A percentile compares a stretch with the other conserved stretches of the same genome.
These are phyloP conservation scores for Antigone vipio DNA, from an alignment of 2,113 vertebrate genomes.

Conservation along the genomic window DNA sequence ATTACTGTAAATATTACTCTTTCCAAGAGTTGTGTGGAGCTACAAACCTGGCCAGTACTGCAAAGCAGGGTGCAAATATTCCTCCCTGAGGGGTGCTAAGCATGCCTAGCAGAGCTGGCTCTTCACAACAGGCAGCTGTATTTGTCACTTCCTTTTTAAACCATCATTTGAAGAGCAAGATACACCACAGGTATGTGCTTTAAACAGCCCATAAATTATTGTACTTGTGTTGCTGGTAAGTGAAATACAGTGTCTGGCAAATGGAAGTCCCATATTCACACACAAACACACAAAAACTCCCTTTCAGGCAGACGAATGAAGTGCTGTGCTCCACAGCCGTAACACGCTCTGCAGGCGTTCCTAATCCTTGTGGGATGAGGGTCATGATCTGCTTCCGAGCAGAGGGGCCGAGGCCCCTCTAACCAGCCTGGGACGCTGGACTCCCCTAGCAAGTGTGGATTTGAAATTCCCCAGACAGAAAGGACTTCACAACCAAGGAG, in stretches of 20 bases:
- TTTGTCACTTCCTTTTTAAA: not conserved
- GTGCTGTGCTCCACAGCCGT: not conserved
- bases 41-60: not conserved
- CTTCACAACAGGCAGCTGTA: not conserved
- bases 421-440: not conserved
- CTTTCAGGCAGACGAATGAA: not conserved
- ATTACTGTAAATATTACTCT: not conserved
- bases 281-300: not conserved
- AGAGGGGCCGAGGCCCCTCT: not conserved
- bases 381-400: not conserved
- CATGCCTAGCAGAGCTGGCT: not conserved
- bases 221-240: not conserved
- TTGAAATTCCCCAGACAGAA: not conserved
- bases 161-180: not conserved
- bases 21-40: not conserved
- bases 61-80: not conserved
- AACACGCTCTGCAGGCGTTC: fast-evolving
- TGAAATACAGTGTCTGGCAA: not conserved
- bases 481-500: not conserved
- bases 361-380: not conserved
- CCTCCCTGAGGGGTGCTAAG: not conserved
- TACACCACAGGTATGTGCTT: not conserved
- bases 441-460: not conserved
- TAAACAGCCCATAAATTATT: not conserved
- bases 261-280: not conserved